Percentiles rank a stretch among this genome's conserved stretches.
phyloP scores from a whole-genome alignment of 1,140 invertebrate species.

The Caenorhabditis latens region DNA sequence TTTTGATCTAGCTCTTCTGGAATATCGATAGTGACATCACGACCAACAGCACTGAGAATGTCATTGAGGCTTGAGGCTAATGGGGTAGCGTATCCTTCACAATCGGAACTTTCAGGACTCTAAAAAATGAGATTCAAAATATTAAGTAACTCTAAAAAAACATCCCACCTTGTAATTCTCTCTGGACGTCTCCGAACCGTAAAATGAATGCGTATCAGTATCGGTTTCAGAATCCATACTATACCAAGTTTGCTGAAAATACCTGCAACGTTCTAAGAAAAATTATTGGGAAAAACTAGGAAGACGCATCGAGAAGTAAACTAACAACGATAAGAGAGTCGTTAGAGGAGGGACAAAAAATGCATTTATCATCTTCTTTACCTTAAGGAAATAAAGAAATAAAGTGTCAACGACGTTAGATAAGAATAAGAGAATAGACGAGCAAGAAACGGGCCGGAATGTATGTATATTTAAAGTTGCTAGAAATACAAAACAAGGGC shows the following conservation, averaged over 20 bases:
- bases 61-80: conserved; percentile 12
- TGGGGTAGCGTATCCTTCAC: conserved; percentile 27
- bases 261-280: conserved; percentile 10
- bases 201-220: conserved; percentile 26
- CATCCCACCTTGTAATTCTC: conserved; percentile 18
- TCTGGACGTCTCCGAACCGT: neutral
- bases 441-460: neutral
- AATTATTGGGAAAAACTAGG: neutral
- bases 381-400: conserved; percentile 31
- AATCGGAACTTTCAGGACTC: conserved; percentile 30
- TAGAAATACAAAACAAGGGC: neutral
- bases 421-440: neutral
- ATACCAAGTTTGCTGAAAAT: conserved; percentile 37
- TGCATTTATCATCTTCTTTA: conserved; percentile 35
- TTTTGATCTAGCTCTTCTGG: neutral
- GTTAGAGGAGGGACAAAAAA: conserved; percentile 31
- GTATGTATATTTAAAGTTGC: neutral
- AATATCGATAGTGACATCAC: neutral
- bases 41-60: neutral
- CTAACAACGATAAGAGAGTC: conserved; percentile 20
- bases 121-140: neutral
- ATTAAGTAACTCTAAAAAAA: neutral
- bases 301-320: neutral
- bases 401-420: neutral
- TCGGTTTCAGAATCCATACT: conserved; percentile 38